A percentile compares a stretch with the other conserved stretches of the same genome.
phyloP scores from a whole-genome alignment of 1,140 invertebrate genomes.

The Plectrocnemia conspersa region DNA sequence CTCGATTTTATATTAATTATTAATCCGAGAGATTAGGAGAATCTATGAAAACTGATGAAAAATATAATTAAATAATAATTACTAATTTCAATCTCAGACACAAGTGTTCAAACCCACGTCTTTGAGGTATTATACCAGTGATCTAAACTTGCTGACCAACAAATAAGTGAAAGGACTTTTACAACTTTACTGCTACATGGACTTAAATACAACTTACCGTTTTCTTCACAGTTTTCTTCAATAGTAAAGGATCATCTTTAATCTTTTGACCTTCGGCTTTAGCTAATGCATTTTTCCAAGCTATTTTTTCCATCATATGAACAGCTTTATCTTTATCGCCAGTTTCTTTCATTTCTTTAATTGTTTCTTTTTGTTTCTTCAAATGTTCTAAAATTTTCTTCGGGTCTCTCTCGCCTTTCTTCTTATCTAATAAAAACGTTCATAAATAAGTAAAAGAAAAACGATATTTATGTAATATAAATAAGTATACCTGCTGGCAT shows the following conservation, averaged over 20 bases:
- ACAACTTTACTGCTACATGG: no score
- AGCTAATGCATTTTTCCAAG: slow-evolving; percentile 70
- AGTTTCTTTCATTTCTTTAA: slow-evolving; percentile 57
- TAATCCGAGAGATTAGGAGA: no score
- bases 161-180: no score
- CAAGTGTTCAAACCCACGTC: no score
- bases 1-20: no score
- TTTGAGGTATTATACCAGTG: no score
- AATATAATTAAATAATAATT: neutral
- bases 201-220: slow-evolving; percentile 37
- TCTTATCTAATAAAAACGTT: slow-evolving; percentile 24
- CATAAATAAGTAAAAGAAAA: slow-evolving; percentile 4
- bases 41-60: neutral
- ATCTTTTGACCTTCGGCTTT: slow-evolving; percentile 77
- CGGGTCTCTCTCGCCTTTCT: slow-evolving; percentile 58
- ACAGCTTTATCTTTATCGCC: slow-evolving; percentile 61
- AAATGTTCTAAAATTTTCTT: slow-evolving; percentile 67
- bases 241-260: slow-evolving; percentile 72
- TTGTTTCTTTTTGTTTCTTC: slow-evolving; percentile 64
- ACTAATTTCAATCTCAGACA: no score
- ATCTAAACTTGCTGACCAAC: no score
- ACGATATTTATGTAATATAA: neutral
- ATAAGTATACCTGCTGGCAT: slow-evolving; percentile 42
- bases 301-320: slow-evolving; percentile 61
- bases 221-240: slow-evolving; percentile 76